Percentiles rank a stretch among this genome's conserved stretches.
Evolutionary conservation across 1,140 invertebrate species (phyloP).

Genomic region (Heliothis subflexa): DNA sequence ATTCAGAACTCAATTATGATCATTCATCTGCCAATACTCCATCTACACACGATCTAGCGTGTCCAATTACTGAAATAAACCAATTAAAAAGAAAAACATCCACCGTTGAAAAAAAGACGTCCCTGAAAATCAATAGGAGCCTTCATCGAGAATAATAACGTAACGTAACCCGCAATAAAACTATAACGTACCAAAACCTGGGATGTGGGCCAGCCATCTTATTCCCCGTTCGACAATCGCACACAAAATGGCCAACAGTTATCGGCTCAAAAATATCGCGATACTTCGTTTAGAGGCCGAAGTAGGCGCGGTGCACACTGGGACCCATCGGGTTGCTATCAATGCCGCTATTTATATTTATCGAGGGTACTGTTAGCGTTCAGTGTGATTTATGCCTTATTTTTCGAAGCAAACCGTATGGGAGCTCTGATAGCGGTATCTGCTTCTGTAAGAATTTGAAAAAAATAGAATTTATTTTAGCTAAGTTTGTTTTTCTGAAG

Average conservation of each 20-base stretch:
- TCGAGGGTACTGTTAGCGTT: constrained; percentile 26
- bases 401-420: constrained; percentile 3
- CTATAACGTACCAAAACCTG: neutral
- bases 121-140: too few relatives aligned
- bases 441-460: neutral
- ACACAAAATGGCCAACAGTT: neutral
- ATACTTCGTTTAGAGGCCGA: constrained; percentile 18
- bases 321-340: constrained; percentile 24
- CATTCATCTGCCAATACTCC: too few relatives aligned
- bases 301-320: constrained; percentile 33
- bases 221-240: constrained; percentile 34
- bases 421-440: constrained; percentile 11
- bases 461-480: too few relatives aligned
- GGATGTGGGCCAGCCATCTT: neutral
- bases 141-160: neutral
- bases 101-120: too few relatives aligned
- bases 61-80: too few relatives aligned
- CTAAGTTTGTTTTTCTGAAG: too few relatives aligned
- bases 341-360: constrained; percentile 46
- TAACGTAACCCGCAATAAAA: neutral
- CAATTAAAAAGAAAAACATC: too few relatives aligned
- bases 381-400: constrained; percentile 36
- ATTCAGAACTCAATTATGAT: too few relatives aligned
- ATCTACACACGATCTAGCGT: too few relatives aligned
- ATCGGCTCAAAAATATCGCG: constrained; percentile 36